Evolutionary conservation across 2,797 vertebrate genomes (phyloP).

Genomic region (Acestrorhynchus altus): DNA sequence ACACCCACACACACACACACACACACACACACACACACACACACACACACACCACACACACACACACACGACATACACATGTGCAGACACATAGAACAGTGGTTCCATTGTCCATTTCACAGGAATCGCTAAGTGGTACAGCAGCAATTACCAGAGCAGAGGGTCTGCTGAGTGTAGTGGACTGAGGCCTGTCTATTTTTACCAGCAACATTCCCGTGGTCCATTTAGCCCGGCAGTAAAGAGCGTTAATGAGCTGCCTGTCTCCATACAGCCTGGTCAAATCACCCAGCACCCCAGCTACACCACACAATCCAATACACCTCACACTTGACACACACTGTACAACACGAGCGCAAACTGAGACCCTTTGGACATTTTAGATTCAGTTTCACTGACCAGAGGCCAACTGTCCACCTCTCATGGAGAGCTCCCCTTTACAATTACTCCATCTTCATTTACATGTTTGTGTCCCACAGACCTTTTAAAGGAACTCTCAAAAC

Average conservation of each 20-base stretch:
- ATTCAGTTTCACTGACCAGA: neutral
- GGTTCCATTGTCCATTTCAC: slow-evolving; percentile 54
- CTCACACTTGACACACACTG: slow-evolving; percentile 5
- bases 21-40: slow-evolving; percentile 21
- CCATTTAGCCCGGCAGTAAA: slow-evolving; percentile 80
- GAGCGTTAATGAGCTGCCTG: slow-evolving; percentile 76
- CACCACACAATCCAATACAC: slow-evolving; percentile 51
- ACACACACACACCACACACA: slow-evolving; percentile 28
- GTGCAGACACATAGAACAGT: slow-evolving; percentile 41
- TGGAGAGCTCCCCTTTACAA: neutral
- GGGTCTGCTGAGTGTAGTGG: slow-evolving; percentile 52
- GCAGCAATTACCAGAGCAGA: slow-evolving; percentile 58
- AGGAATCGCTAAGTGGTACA: slow-evolving; percentile 58
- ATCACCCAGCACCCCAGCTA: slow-evolving; percentile 66
- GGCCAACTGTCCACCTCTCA: neutral
- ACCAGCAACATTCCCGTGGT: slow-evolving; percentile 60
- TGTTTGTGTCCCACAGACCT: neutral
- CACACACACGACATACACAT: slow-evolving; percentile 29
- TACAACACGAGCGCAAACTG: neutral
- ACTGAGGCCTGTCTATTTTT: slow-evolving; percentile 61
- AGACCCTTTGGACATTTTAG: slow-evolving; percentile 18
- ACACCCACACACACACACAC: slow-evolving; percentile 18
- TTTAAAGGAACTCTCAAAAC: neutral
- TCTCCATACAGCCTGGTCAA: slow-evolving; percentile 69
- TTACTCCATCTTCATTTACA: neutral